Evolutionary conservation across 2,113 vertebrate genomes (phyloP).

Genomic region (Caretta caretta): DNA sequence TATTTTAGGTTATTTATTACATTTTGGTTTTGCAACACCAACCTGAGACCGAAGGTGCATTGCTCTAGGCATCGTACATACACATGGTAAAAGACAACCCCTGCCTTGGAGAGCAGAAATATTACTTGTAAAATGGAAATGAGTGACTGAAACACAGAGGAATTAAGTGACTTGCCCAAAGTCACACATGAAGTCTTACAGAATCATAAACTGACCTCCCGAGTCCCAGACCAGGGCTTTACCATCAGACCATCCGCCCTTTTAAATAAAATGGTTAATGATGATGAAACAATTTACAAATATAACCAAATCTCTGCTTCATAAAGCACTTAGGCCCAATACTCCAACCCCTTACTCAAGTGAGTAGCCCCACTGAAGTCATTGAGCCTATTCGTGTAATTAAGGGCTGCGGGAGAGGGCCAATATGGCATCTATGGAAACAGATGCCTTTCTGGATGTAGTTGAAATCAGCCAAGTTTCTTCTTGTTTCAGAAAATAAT

Average conservation of each 20-base stretch:
- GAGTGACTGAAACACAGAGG: not conserved
- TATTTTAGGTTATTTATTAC: not conserved
- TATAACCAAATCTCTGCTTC: not conserved
- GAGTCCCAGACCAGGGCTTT: not conserved
- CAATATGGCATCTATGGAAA: not conserved
- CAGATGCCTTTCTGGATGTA: not conserved
- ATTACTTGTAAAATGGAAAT: not conserved
- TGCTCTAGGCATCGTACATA: not conserved
- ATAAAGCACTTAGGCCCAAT: not conserved
- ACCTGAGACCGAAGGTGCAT: not conserved
- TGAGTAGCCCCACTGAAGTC: not conserved
- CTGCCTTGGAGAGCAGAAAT: not conserved
- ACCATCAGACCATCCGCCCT: not conserved
- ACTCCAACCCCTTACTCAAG: not conserved
- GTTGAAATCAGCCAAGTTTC: not conserved
- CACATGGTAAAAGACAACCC: not conserved
- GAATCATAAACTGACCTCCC: not conserved
- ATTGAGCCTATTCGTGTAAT: not conserved
- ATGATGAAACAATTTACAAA: too few species aligned
- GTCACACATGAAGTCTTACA: not conserved
- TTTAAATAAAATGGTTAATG: not conserved
- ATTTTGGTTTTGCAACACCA: not conserved
- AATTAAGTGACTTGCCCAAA: not conserved
- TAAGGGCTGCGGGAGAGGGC: too few species aligned
- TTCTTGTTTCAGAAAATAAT: conserved; percentile 19